Percentiles rank a stretch among this genome's conserved stretches.
Evolutionary conservation across 1,140 invertebrate genomes (phyloP).

Genomic region (Neodiprion virginianus): DNA sequence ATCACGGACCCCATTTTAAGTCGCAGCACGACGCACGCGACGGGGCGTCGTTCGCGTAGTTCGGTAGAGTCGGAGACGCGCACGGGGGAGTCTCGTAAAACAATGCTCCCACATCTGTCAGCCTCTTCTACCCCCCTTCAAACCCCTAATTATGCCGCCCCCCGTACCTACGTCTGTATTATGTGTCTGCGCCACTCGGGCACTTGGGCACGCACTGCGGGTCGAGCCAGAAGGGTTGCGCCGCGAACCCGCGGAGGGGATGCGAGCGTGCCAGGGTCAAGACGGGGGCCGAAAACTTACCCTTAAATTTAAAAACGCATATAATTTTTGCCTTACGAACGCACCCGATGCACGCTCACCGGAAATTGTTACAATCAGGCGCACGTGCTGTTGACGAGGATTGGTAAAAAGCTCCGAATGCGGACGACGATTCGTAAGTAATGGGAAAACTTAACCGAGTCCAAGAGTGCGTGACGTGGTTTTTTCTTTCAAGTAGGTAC

Average conservation of each 20-base stretch:
- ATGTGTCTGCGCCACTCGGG: constrained; percentile 61
- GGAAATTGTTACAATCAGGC: no score
- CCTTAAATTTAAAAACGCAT: background rate
- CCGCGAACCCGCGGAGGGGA: background rate
- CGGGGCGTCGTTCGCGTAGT: constrained; percentile 33
- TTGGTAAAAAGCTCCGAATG: no score
- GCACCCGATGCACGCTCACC: no score
- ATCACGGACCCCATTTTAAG: constrained; percentile 55
- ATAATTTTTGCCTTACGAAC: no score
- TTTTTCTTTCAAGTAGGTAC: no score
- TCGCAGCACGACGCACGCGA: constrained; percentile 52
- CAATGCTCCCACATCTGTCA: constrained; percentile 65
- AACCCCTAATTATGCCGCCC: constrained; percentile 61
- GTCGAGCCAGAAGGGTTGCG: background rate
- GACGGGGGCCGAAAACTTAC: background rate
- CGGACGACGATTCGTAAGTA: no score
- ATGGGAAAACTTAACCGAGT: no score
- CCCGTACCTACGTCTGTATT: constrained; percentile 50
- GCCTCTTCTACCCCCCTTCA: constrained; percentile 61
- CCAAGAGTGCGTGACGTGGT: no score
- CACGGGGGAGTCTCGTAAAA: constrained; percentile 56
- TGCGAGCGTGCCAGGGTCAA: background rate
- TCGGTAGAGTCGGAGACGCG: constrained; percentile 14
- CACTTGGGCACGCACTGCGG: constrained; percentile 48
- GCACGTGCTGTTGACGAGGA: no score